Conservation (phyloP, 2,797 vertebrate species). For the Sebastes minor region DNA sequence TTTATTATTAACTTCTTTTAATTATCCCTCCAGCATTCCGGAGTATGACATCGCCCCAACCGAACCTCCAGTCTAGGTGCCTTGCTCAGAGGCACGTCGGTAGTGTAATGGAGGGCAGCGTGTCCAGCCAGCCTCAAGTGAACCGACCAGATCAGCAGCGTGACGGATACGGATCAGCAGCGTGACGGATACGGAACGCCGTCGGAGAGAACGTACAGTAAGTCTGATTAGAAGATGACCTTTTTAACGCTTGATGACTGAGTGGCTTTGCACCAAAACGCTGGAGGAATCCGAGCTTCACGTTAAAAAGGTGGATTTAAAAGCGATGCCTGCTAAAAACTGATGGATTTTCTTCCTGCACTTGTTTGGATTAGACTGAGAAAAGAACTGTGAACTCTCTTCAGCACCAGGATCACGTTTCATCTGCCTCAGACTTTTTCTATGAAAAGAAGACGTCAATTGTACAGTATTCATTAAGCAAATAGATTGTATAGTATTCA, state of each 20-base stretch:
- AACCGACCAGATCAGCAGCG: no score
- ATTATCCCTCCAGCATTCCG: background rate
- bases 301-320: background rate
- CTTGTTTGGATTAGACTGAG: accelerated
- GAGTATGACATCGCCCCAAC: accelerated
- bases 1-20: background rate
- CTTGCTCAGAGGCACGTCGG: background rate
- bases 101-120: background rate
- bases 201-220: background rate
- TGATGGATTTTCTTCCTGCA: background rate
- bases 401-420: background rate
- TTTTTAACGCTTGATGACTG: background rate
- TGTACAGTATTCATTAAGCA: no score
- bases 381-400: background rate
- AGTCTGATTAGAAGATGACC: background rate
- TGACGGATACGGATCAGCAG: background rate
- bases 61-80: accelerated
- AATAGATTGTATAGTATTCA: no score
- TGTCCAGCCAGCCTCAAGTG: background rate
- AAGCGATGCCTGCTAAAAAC: background rate
- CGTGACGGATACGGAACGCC: background rate
- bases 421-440: background rate
- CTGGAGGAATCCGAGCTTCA: background rate
- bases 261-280: background rate
- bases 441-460: background rate